A percentile compares a stretch with the other conserved stretches of the same genome.
These are phyloP conservation scores for Eucera pruinosa DNA, from an alignment of 2,888 invertebrate species.

Conservation along the genomic window DNA sequence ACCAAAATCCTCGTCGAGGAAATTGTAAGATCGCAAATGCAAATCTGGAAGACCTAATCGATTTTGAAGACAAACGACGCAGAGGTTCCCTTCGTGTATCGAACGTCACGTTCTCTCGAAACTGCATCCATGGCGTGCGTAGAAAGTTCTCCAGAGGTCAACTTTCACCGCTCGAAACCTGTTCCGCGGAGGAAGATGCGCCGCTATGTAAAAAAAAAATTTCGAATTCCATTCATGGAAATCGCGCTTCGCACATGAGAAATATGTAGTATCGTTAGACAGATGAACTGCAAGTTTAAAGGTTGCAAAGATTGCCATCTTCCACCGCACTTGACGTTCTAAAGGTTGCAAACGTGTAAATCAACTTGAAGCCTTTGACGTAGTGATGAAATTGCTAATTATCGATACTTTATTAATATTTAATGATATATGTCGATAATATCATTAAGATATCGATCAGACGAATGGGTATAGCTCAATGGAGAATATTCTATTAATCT, in stretches of 20 bases:
- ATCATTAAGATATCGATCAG: too few relatives aligned
- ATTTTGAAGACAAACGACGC: slow-evolving; percentile 21
- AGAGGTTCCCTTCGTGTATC: background rate
- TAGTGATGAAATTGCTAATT: too few relatives aligned
- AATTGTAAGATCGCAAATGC: background rate
- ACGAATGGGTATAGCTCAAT: too few relatives aligned
- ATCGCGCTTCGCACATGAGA: background rate
- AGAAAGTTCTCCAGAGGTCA: slow-evolving; percentile 70
- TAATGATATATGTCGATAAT: too few relatives aligned
- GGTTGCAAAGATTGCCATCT: too few relatives aligned
- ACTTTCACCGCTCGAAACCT: slow-evolving; percentile 67
- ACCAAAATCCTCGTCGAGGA: slow-evolving; percentile 1
- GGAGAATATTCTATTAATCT: too few relatives aligned
- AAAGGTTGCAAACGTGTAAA: too few relatives aligned
- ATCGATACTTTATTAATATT: too few relatives aligned
- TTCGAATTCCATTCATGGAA: slow-evolving; percentile 2
- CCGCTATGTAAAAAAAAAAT: slow-evolving; percentile 4
- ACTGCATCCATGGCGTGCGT: slow-evolving; percentile 50
- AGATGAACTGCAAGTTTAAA: background rate
- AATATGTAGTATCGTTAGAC: background rate
- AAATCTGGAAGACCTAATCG: slow-evolving; percentile 14
- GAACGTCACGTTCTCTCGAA: slow-evolving; percentile 39
- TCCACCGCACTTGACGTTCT: too few relatives aligned
- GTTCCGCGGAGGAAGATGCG: slow-evolving; percentile 44
- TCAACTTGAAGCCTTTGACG: too few relatives aligned